These are phyloP conservation scores for Cladopsammia gracilis DNA, from an alignment of 64 coral and sea anemone species.

Conservation along the genomic window DNA sequence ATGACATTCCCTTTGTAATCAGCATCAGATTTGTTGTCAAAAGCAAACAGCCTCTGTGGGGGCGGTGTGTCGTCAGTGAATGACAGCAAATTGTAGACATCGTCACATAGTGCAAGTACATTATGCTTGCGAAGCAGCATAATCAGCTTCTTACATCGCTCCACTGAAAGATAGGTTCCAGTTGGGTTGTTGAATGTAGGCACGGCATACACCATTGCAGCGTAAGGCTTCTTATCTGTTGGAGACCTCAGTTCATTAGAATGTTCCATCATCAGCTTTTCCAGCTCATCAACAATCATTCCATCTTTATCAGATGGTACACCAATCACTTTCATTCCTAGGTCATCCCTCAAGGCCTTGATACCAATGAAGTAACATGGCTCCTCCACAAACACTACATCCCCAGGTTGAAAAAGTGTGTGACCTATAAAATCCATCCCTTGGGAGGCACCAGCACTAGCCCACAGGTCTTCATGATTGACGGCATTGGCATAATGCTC, in stretches of 20 bases:
- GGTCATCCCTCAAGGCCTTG: conserved; percentile 62
- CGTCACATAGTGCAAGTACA: conserved; percentile 86
- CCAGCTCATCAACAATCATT: conserved; percentile 82
- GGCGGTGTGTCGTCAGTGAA: conserved; percentile 67
- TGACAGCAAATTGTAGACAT: conserved; percentile 85
- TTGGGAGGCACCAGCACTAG: conserved; percentile 80
- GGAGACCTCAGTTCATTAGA: conserved; percentile 2
- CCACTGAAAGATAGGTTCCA: conserved; percentile 56
- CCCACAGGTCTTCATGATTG: conserved; percentile 59
- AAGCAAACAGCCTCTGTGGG: conserved; percentile 72
- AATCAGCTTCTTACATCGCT: conserved; percentile 72
- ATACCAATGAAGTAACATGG: conserved; percentile 90
- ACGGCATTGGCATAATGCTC: conserved; percentile 71
- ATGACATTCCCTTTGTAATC: conserved; percentile 95
- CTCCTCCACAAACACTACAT: conserved; percentile 88
- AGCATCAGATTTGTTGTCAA: conserved; percentile 79
- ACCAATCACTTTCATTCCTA: conserved; percentile 72
- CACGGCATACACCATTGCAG: conserved; percentile 76
- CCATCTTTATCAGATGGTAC: conserved; percentile 82
- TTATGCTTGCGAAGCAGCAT: conserved; percentile 85
- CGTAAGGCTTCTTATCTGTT: conserved; percentile 74
- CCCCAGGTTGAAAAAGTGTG: conserved; percentile 72
- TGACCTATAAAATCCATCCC: conserved; percentile 50
- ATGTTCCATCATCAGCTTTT: conserved; percentile 66
- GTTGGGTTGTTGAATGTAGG: conserved; percentile 93